Conservation (phyloP, 2,797 vertebrate genomes). For the Coendou prehensilis region DNA sequence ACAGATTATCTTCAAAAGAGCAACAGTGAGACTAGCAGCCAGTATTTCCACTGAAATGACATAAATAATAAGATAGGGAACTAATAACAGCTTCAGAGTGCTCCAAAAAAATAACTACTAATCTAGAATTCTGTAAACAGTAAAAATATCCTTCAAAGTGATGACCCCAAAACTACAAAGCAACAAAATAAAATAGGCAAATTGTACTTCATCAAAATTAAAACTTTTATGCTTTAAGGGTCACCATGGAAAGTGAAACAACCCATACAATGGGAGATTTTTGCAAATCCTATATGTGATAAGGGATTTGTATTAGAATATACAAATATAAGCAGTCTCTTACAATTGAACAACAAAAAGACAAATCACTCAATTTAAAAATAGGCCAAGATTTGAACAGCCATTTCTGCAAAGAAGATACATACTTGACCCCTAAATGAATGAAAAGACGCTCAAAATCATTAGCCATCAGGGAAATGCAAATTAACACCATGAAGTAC, state of each 20-base stretch:
- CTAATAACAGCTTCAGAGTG: not conserved
- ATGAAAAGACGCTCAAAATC: not conserved
- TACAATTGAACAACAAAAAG: not conserved
- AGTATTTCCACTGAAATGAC: constrained; percentile 2
- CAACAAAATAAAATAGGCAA: not conserved
- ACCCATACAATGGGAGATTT: not conserved
- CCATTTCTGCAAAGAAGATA: not conserved
- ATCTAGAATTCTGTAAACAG: not conserved
- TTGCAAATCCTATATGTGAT: not conserved
- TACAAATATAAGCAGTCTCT: not conserved
- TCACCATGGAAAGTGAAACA: constrained; percentile 4
- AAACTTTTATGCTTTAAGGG: not conserved
- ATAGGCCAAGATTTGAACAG: not conserved
- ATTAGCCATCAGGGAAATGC: not conserved
- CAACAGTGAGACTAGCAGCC: not conserved
- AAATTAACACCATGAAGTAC: not conserved
- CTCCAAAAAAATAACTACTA: not conserved
- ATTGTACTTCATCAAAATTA: not conserved
- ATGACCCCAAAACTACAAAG: not conserved
- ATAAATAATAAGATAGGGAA: not conserved
- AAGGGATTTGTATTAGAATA: not conserved
- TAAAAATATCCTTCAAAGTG: not conserved
- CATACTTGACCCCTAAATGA: not conserved
- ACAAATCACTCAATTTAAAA: not conserved
- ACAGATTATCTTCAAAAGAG: constrained; percentile 37